These are phyloP conservation scores for Isurus oxyrinchus DNA, from an alignment of 2,113 vertebrate species.

Conservation along the genomic window DNA sequence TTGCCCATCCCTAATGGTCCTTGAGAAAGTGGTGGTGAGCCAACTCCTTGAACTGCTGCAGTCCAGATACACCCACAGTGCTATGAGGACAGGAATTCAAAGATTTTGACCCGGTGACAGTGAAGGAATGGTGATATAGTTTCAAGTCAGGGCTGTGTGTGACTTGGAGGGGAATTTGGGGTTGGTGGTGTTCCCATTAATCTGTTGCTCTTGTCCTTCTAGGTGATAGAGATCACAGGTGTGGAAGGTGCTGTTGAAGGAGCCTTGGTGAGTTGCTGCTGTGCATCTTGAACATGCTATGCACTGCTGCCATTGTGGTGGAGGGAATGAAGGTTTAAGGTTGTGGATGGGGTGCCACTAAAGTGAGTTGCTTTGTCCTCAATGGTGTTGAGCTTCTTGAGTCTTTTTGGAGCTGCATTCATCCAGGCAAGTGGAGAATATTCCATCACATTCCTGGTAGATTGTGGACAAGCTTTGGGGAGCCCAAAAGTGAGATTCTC, in stretches of 20 bases:
- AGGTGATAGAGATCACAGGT: neutral
- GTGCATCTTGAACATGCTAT: neutral
- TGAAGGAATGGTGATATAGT: too few relatives aligned
- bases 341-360: neutral
- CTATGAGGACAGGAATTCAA: neutral
- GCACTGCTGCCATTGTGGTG: too few relatives aligned
- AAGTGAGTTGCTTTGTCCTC: neutral
- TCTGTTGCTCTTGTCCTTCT: neutral
- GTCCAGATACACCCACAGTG: neutral
- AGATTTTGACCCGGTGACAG: too few relatives aligned
- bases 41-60: too few relatives aligned
- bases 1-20: too few relatives aligned
- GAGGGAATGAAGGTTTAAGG: neutral
- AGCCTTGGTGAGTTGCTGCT: neutral
- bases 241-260: neutral
- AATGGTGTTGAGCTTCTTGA: neutral
- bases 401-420: neutral
- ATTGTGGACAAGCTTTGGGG: neutral
- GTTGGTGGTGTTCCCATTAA: neutral
- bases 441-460: neutral
- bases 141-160: too few relatives aligned
- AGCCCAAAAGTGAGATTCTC: neutral
- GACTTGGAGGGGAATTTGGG: neutral
- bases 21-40: too few relatives aligned
- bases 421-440: neutral